phyloP scores from a whole-genome alignment of 2,888 invertebrate genomes.

The Trissoscelio sp. region DNA sequence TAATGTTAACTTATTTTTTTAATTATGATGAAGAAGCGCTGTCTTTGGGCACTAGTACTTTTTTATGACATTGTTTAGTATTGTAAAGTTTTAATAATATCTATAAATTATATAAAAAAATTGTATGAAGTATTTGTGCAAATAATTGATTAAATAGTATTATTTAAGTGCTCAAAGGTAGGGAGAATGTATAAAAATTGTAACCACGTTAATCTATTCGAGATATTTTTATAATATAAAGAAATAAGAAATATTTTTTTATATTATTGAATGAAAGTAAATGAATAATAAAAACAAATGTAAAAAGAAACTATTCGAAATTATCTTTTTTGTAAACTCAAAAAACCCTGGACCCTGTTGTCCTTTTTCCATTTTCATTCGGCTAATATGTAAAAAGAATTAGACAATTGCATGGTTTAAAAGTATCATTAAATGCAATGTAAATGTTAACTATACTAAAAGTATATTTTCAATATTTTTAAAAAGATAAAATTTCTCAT shows the following conservation, averaged over 20 bases:
- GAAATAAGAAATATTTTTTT: slow-evolving; percentile 57
- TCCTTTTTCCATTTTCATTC: slow-evolving; percentile 58
- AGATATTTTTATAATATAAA: slow-evolving; percentile 50
- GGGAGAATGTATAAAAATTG: slow-evolving; percentile 43
- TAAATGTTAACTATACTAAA: too few relatives aligned
- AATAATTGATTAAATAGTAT: neutral
- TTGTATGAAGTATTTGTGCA: neutral
- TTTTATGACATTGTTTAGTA: slow-evolving; percentile 5
- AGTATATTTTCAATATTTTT: too few relatives aligned
- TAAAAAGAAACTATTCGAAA: slow-evolving; percentile 63
- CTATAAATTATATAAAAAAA: neutral
- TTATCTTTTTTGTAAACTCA: slow-evolving; percentile 61
- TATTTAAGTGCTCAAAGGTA: slow-evolving; percentile 32
- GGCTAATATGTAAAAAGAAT: slow-evolving; percentile 4
- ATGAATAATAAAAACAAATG: slow-evolving; percentile 60
- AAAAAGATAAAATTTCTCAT: too few relatives aligned
- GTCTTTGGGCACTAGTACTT: slow-evolving; percentile 31
- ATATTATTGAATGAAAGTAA: slow-evolving; percentile 51
- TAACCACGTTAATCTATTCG: slow-evolving; percentile 38
- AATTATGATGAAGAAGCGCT: slow-evolving; percentile 16
- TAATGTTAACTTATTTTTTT: slow-evolving; percentile 56
- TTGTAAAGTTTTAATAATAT: neutral
- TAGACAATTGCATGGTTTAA: too few relatives aligned
- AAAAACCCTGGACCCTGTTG: slow-evolving; percentile 62
- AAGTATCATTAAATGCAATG: too few relatives aligned